phyloP scores from a whole-genome alignment of 35 echinoderm and acorn worm genomes.

The Apostichopus japonicus region DNA sequence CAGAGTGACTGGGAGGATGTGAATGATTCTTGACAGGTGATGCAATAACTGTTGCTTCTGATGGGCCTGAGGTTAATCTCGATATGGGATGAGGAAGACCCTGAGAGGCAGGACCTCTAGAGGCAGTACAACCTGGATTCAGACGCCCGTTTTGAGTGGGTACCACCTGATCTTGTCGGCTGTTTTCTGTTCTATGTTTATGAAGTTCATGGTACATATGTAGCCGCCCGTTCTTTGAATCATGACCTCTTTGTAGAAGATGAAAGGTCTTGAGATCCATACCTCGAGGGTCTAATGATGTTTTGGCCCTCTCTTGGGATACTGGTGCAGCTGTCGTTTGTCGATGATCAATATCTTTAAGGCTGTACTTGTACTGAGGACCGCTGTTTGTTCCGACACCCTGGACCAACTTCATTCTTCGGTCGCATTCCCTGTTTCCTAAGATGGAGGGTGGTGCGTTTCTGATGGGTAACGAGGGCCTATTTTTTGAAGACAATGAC shows the following conservation, averaged over 20 bases:
- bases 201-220: constrained; percentile 9
- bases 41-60: neutral
- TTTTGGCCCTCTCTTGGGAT: constrained; percentile 17
- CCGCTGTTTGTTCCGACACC: constrained; percentile 35
- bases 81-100: constrained; percentile 46
- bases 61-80: neutral
- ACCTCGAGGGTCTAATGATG: neutral
- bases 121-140: neutral
- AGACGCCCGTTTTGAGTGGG: neutral
- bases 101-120: constrained; percentile 37
- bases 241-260: constrained; percentile 13
- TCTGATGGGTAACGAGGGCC: neutral
- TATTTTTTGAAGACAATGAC: neutral
- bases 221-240: neutral
- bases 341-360: constrained; percentile 31
- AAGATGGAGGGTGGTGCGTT: neutral
- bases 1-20: neutral
- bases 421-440: neutral
- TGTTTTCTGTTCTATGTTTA: neutral
- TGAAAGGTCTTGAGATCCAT: neutral
- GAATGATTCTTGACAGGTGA: neutral
- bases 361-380: constrained; percentile 13
- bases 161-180: neutral
- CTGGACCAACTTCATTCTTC: constrained; percentile 7
- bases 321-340: neutral